Percentiles rank a stretch among this genome's conserved stretches.
These are phyloP conservation scores for Strix occidentalis DNA, from an alignment of 2,797 vertebrate species.

Conservation along the genomic window DNA sequence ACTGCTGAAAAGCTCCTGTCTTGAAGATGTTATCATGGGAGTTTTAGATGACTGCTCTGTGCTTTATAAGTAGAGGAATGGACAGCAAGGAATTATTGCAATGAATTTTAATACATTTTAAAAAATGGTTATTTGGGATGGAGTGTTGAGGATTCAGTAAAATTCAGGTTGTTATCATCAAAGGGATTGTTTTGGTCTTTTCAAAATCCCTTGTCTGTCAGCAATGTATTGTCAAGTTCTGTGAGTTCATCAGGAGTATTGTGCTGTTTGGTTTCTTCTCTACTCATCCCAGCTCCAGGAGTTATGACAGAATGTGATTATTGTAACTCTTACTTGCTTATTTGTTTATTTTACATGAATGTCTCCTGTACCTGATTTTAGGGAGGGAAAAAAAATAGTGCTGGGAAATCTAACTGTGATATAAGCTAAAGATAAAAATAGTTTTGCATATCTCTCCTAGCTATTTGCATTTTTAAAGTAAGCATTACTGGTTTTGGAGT, in stretches of 20 bases:
- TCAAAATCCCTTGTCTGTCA: conserved; percentile 7
- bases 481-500: background rate
- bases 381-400: background rate
- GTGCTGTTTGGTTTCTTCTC: background rate
- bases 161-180: conserved; percentile 19
- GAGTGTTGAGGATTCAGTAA: background rate
- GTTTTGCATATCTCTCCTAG: background rate
- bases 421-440: background rate
- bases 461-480: background rate
- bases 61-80: background rate
- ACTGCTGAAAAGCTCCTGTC: conserved; percentile 21
- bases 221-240: conserved; percentile 6
- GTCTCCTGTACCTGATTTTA: background rate
- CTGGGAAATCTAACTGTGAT: background rate
- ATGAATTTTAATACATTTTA: background rate
- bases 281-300: background rate
- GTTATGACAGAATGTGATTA: background rate
- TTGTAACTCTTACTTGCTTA: background rate
- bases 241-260: conserved; percentile 11
- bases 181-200: conserved; percentile 7
- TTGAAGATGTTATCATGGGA: conserved; percentile 20
- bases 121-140: background rate
- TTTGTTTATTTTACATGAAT: background rate
- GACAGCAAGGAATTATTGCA: background rate
- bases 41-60: conserved; percentile 26